Conservation (phyloP, 2,888 invertebrate genomes). For the Drosophila seclusa region DNA sequence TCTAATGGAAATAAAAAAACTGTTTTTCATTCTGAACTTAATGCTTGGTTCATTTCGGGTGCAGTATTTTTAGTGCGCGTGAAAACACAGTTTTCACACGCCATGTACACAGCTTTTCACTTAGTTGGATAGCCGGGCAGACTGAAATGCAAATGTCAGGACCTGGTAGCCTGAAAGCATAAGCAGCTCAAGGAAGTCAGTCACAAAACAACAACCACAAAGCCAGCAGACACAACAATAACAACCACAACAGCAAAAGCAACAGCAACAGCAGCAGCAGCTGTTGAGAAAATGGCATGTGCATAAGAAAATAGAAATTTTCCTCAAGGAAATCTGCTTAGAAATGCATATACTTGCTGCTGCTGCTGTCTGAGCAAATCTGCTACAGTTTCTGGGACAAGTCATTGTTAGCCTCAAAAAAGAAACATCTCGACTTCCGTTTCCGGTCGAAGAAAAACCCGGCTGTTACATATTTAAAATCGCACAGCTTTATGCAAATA, state of each 20-base stretch:
- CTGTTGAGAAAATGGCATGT: slow-evolving; percentile 69
- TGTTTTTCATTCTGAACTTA: not conserved
- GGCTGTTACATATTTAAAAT: slow-evolving; percentile 56
- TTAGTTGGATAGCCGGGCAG: slow-evolving; percentile 44
- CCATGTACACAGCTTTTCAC: slow-evolving; percentile 59
- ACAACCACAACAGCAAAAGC: slow-evolving; percentile 21
- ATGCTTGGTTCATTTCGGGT: slow-evolving; percentile 6
- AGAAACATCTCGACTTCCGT: slow-evolving; percentile 69
- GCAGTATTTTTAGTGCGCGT: slow-evolving; percentile 6
- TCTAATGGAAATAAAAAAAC: not conserved
- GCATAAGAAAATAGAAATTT: slow-evolving; percentile 71
- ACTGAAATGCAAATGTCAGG: slow-evolving; percentile 76
- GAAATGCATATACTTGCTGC: slow-evolving; percentile 57
- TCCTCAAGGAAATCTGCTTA: slow-evolving; percentile 75
- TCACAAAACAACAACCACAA: slow-evolving; percentile 30
- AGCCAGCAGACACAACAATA: slow-evolving; percentile 25
- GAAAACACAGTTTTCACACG: slow-evolving; percentile 49
- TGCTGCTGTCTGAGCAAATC: slow-evolving; percentile 49
- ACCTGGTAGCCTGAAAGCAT: slow-evolving; percentile 63
- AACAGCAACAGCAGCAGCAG: slow-evolving; percentile 33
- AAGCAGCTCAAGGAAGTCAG: slow-evolving; percentile 58
- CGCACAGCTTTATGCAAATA: slow-evolving; percentile 58
- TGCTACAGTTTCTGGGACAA: slow-evolving; percentile 65
- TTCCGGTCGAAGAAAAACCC: slow-evolving; percentile 53
- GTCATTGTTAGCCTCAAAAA: slow-evolving; percentile 41